Evolutionary conservation across 2,113 vertebrate species (phyloP), one percentile per base, ranked within the genome.

Genomic region (Sporophila hypoxantha): DNA sequence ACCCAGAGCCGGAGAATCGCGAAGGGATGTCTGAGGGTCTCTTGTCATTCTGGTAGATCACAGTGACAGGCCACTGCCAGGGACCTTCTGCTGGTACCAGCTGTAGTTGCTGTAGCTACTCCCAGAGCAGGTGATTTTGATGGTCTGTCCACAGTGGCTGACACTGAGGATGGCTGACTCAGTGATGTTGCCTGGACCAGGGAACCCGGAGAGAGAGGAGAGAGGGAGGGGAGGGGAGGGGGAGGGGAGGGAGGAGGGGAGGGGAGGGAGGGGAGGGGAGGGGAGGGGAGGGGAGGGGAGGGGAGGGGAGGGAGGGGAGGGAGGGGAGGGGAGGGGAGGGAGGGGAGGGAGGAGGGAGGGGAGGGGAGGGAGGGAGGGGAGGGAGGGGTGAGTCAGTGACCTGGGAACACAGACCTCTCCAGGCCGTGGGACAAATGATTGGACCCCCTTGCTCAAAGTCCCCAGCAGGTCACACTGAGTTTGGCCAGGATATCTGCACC

Each of bases 1-100:
- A n/a, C 0, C 0, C 0, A 7, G 77, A 86, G 1, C 44, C 10
- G 0, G 79, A 87, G 83, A 94, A 81, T 6, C 8, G 10, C 0
- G 49, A 64, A 46, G 76, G 77, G 57, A 70, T 71, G n/a, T 0
- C 65, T 6, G 20, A 46, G 44, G 44, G 44, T 46, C 44, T 46
- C 44, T 46, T 46, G 44, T 46, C 44, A 46, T 46, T 46, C 44
- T 3, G 19, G 44, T 46, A 46, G 20, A 46, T 46, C 44, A 46
- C 44, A 46, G 44, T 46, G 20, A 46, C 44, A 12, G 44, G 44
- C 44, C 44, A 46, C 11, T 46, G 44, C 44, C 44, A 46, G 44
- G 44, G 21, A 46, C 21, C 44, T 46, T 46, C 44, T 46, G 44
- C 44, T 46, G 55, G 14, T 5, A 56, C 55, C 55, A 56, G 55